Evolutionary conservation across 2,888 invertebrate species (phyloP).

Genomic region (Trachelus troglodyta): DNA sequence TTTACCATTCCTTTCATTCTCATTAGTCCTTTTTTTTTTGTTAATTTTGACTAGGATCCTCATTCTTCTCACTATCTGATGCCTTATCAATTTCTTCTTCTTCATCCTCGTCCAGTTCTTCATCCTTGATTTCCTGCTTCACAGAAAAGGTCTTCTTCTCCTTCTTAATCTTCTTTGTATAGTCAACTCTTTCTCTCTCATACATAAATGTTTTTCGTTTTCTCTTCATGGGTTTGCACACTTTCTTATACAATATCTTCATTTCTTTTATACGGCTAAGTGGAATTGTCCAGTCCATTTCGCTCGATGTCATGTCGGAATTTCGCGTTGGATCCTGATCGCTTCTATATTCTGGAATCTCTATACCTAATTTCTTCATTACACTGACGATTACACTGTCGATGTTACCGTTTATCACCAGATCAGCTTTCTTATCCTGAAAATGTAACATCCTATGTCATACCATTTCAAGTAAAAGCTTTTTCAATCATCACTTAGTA

Average conservation of each 20-base stretch:
- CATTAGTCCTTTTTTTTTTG: not conserved
- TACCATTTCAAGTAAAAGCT: not conserved
- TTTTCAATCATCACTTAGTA: not conserved
- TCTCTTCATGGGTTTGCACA: constrained; percentile 65
- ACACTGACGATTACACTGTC: constrained; percentile 83
- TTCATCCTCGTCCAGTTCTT: constrained; percentile 4
- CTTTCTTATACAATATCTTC: constrained; percentile 72
- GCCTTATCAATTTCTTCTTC: constrained; percentile 2
- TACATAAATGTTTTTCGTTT: constrained; percentile 63
- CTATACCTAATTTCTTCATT: constrained; percentile 78
- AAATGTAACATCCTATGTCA: constrained; percentile 47
- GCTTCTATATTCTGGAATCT: constrained; percentile 78
- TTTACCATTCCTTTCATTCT: not conserved
- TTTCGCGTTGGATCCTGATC: constrained; percentile 76
- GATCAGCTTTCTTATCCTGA: constrained; percentile 90
- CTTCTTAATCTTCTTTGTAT: constrained; percentile 33
- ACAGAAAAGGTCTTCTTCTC: constrained; percentile 31
- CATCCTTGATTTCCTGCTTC: constrained; percentile 21
- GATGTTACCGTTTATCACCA: constrained; percentile 89
- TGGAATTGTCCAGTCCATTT: constrained; percentile 81
- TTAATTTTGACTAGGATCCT: not conserved
- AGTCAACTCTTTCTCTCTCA: constrained; percentile 53
- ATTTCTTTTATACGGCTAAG: constrained; percentile 71
- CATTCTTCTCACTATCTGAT: not conserved
- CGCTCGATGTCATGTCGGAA: constrained; percentile 61